Evolutionary conservation across 2,888 invertebrate species (phyloP).

Genomic region (Heliconius erato): DNA sequence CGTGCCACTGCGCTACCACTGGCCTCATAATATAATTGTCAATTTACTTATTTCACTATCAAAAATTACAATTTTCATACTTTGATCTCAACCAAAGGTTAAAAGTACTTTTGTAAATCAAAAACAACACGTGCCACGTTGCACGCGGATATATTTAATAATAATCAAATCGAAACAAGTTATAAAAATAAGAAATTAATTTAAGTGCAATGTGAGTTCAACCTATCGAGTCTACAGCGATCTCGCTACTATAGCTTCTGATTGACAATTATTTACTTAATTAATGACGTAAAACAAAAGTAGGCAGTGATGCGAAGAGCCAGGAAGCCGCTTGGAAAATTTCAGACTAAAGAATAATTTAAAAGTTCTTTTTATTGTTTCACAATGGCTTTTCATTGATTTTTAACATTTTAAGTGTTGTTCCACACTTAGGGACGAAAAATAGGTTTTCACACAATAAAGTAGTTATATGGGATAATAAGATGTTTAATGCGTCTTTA

Average conservation of each 20-base stretch:
- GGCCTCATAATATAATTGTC: too few species aligned
- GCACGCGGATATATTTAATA: not conserved
- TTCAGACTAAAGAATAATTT: not conserved
- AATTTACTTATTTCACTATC: too few species aligned
- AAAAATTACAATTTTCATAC: too few species aligned
- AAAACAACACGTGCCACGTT: not conserved
- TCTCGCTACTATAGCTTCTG: constrained; percentile 45
- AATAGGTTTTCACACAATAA: too few species aligned
- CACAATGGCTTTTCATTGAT: not conserved
- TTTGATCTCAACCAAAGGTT: too few species aligned
- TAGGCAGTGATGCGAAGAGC: constrained; percentile 8
- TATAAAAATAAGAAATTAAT: not conserved
- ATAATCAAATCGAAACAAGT: not conserved
- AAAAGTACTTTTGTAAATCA: too few species aligned
- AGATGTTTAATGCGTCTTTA: too few species aligned
- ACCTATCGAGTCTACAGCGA: not conserved
- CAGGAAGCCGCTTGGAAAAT: not conserved
- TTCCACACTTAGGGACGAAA: too few species aligned
- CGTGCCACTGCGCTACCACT: too few species aligned
- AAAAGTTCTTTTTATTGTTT: not conserved
- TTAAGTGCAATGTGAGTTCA: not conserved
- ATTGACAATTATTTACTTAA: constrained; percentile 52
- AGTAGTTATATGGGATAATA: too few species aligned
- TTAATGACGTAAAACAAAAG: constrained; percentile 49
- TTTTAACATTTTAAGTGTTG: not conserved